Percentiles rank a stretch among this genome's conserved stretches.
phyloP scores from a whole-genome alignment of 2,113 vertebrate genomes.

The Centrocercus urophasianus region DNA sequence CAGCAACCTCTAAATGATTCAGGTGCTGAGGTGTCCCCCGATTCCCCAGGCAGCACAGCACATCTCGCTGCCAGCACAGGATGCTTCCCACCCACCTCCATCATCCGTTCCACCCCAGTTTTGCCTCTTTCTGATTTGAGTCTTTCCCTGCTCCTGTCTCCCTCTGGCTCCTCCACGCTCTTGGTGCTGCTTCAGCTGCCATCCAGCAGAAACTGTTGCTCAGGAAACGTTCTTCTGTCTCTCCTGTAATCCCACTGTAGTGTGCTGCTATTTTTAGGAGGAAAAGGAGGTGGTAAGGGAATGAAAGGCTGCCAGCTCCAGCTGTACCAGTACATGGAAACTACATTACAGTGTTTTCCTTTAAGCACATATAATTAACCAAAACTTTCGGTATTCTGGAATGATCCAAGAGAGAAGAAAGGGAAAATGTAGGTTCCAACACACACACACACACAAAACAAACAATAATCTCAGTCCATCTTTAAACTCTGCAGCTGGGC shows the following conservation, averaged over 20 bases:
- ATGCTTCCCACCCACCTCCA: not conserved
- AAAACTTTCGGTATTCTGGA: constrained; percentile 41
- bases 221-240: constrained; percentile 48
- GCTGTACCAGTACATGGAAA: constrained; percentile 38
- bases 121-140: not conserved
- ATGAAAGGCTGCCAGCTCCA: constrained; percentile 45
- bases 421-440: not conserved
- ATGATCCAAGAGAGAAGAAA: constrained; percentile 4
- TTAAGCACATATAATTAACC: constrained; percentile 20
- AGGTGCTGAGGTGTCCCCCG: constrained; percentile 16
- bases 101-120: not conserved
- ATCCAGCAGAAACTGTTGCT: constrained; percentile 38
- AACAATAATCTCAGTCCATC: not conserved
- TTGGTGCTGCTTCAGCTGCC: not conserved
- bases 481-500: not conserved
- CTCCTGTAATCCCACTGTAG: constrained; percentile 39
- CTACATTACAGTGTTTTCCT: constrained; percentile 29
- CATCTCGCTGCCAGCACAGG: not conserved
- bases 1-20: constrained; percentile 52
- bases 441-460: not conserved
- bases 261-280: constrained; percentile 39
- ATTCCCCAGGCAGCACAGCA: not conserved
- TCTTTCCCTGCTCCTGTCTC: not conserved
- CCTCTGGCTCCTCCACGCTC: not conserved
- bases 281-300: constrained; percentile 38